Evolutionary conservation across 2,888 invertebrate species (phyloP), one percentile per base, ranked within the genome.

Genomic region (Teleogryllus oceanicus): DNA sequence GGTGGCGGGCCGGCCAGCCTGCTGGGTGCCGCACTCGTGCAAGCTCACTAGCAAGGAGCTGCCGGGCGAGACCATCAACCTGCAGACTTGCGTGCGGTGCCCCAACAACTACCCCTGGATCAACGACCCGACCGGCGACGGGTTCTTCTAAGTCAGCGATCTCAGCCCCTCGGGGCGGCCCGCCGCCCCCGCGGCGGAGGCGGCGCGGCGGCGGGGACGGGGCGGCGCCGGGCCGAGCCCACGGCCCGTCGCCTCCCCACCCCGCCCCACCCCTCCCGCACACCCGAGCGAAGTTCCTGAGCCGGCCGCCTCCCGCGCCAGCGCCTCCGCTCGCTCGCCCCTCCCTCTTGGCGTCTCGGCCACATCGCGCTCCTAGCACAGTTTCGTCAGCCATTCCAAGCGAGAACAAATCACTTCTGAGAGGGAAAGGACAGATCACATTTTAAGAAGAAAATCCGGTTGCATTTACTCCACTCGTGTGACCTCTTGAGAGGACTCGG

Each of bases 91-190:
- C 88, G 92, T 96, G 85, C 91, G 96, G 87, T 97, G 97, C 88
- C 97, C 97, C 84, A 94, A 94, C 88, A 96, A 96, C 88, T 97
- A 96, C 89, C 97, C 97, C 85, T 97, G 97, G 97, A 88, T 96
- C 85, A 95, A 94, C 87, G 96, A 97, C 89, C 96, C 96, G 83
- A 94, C 94, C 84, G 95, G 95, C 84, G 94, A 95, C 86, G 95
- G 94, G 88, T 95, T 93, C 91, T 95, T 94, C 91, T 96, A 94
- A 91, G 89, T 89, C 89, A 89, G 84, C 79, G 78, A 78, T 82
- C 81, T 82, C 81, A 80, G 79, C 62, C 62, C 5, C 49, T 49
- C 50, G 37, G 77, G 24, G 77, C n/a, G 49, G 77, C 77, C 37
- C 20, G 18, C 12, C 49, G n/a, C 12, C 49, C 37, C 49, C 77